Evolutionary conservation across 2,888 invertebrate species (phyloP).

Genomic region (Drosophila fulvimacula): DNA sequence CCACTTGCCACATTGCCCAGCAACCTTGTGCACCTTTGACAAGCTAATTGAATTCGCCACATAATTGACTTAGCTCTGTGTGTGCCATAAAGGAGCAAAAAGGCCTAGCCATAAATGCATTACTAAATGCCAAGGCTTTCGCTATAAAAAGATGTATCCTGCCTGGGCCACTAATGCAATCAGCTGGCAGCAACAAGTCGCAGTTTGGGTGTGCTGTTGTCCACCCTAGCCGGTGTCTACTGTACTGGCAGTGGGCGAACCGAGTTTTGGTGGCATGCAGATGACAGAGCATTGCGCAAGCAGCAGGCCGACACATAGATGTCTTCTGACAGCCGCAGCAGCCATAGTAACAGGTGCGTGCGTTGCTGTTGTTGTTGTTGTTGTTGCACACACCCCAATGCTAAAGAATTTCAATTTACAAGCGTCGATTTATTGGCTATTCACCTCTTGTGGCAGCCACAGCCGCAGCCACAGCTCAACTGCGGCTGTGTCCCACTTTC

Average conservation of each 20-base stretch:
- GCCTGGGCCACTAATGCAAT: not conserved
- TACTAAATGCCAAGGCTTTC: constrained; percentile 2
- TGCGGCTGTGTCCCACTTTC: constrained; percentile 75
- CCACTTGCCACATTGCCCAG: not conserved
- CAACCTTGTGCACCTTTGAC: not conserved
- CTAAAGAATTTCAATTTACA: constrained; percentile 79
- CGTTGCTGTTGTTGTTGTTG: constrained; percentile 11
- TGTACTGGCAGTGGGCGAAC: constrained; percentile 17
- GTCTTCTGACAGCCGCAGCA: constrained; percentile 33
- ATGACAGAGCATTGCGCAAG: constrained; percentile 69
- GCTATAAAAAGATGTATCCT: not conserved
- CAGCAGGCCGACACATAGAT: constrained; percentile 27
- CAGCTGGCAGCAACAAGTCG: not conserved
- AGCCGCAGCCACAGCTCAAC: constrained; percentile 31
- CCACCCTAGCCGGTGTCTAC: constrained; percentile 7
- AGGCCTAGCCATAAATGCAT: constrained; percentile 8
- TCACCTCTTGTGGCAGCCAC: constrained; percentile 78
- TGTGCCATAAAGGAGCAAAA: not conserved
- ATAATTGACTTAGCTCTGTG: not conserved
- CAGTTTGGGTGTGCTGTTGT: too few species aligned
- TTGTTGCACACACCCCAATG: constrained; percentile 43
- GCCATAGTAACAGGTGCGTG: constrained; percentile 16
- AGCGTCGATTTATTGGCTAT: constrained; percentile 84
- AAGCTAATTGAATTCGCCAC: not conserved
- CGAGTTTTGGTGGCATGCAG: constrained; percentile 50